Conservation (phyloP, 1,140 invertebrate species). For the Sitodiplosis mosellana region DNA sequence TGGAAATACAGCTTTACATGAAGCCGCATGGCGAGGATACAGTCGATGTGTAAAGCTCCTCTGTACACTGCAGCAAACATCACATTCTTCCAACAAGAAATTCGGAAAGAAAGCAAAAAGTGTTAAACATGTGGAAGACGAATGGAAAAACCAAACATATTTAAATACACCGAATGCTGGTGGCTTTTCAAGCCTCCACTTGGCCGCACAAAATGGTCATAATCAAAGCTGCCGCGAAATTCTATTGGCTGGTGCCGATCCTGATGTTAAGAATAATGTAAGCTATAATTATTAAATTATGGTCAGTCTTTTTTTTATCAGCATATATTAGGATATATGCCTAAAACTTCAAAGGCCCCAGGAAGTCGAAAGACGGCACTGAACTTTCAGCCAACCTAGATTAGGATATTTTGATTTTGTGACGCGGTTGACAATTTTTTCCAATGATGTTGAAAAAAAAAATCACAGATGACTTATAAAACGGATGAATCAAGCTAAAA, state of each 20-base stretch:
- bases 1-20: slow-evolving; percentile 84
- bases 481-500: neutral
- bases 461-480: too few species aligned
- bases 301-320: too few species aligned
- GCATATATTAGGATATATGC: too few species aligned
- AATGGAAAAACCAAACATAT: slow-evolving; percentile 46
- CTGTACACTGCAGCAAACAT: slow-evolving; percentile 27
- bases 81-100: slow-evolving; percentile 4
- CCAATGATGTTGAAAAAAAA: too few species aligned
- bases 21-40: slow-evolving; percentile 87
- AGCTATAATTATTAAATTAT: too few species aligned
- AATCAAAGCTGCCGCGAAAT: slow-evolving; percentile 86
- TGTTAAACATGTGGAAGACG: slow-evolving; percentile 11
- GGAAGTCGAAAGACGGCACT: too few species aligned
- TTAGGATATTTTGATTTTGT: neutral
- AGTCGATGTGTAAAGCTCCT: slow-evolving; percentile 67
- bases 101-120: slow-evolving; percentile 8
- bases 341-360: too few species aligned
- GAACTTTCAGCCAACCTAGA: too few species aligned
- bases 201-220: slow-evolving; percentile 90
- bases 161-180: slow-evolving; percentile 63
- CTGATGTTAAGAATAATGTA: slow-evolving; percentile 83
- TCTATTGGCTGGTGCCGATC: slow-evolving; percentile 66
- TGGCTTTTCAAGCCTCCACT: slow-evolving; percentile 82
- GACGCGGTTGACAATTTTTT: neutral